phyloP scores from a whole-genome alignment of 2,113 vertebrate species.

The Megaceryle torquata region DNA sequence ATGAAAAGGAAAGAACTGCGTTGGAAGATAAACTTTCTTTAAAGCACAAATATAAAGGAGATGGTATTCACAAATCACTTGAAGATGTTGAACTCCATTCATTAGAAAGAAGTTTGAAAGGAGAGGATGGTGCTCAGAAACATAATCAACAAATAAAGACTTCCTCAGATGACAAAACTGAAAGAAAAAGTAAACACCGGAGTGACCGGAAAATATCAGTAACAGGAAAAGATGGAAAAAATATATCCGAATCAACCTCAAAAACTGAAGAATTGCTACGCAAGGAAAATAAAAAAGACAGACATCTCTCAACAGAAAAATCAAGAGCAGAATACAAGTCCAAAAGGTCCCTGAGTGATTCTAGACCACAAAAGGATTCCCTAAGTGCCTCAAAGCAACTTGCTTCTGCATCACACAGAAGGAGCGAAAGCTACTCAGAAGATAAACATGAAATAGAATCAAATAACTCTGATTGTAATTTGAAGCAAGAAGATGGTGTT shows the following conservation, averaged over 20 bases:
- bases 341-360: conserved; percentile 78
- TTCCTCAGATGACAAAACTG: conserved; percentile 83
- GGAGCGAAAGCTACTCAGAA: conserved; percentile 80
- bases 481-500: conserved; percentile 82
- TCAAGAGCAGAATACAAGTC: conserved; percentile 78
- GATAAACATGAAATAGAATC: conserved; percentile 83
- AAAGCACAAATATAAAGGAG: conserved; percentile 83
- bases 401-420: conserved; percentile 56
- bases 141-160: conserved; percentile 70
- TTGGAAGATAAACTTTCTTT: conserved; percentile 78
- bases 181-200: conserved; percentile 87
- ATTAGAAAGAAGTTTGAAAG: conserved; percentile 70
- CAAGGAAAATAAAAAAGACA: conserved; percentile 83
- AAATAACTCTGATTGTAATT: conserved; percentile 70
- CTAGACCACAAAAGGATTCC: conserved; percentile 77
- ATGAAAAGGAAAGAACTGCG: conserved; percentile 81
- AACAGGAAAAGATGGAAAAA: conserved; percentile 77
- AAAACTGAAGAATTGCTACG: conserved; percentile 77
- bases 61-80: conserved; percentile 65
- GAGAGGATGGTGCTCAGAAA: conserved; percentile 74
- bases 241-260: conserved; percentile 68
- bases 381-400: conserved; percentile 74
- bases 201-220: conserved; percentile 80
- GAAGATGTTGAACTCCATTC: conserved; percentile 71
- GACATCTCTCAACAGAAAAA: conserved; percentile 71